A percentile compares a stretch with the other conserved stretches of the same genome.
Evolutionary conservation across 1,140 invertebrate species (phyloP).

Genomic region (Phymastichus coffea): DNA sequence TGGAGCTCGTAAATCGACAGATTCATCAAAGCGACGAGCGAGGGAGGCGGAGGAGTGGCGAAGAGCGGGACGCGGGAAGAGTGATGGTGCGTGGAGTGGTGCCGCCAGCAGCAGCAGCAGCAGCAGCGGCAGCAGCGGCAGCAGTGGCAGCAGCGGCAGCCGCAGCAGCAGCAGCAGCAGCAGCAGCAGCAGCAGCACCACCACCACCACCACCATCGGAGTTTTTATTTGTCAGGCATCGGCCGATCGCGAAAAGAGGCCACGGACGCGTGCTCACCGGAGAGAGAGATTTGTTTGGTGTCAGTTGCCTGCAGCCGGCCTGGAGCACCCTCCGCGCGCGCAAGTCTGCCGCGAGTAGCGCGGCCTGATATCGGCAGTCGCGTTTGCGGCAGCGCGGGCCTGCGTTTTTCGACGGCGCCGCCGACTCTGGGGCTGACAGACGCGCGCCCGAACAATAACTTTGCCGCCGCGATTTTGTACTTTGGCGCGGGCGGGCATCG

Average conservation of each 20-base stretch:
- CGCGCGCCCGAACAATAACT: conserved; percentile 18
- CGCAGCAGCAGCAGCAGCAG: too few species aligned
- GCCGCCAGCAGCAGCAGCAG: too few species aligned
- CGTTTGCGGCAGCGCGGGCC: too few species aligned
- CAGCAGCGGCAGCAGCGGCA: conserved; percentile 34
- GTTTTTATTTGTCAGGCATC: background rate
- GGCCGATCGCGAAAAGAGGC: background rate
- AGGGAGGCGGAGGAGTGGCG: too few species aligned
- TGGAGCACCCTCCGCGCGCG: conserved; percentile 14
- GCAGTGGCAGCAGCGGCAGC: conserved; percentile 33
- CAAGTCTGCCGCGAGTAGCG: conserved; percentile 19
- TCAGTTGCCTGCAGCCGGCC: conserved; percentile 49
- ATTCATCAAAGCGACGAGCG: too few species aligned
- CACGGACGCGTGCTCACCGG: background rate
- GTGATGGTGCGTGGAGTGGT: too few species aligned
- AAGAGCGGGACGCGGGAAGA: too few species aligned
- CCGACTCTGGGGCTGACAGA: conserved; percentile 4
- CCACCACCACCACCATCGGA: conserved; percentile 46
- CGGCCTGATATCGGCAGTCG: conserved; percentile 25
- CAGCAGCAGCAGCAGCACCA: conserved; percentile 49
- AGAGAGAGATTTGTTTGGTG: conserved; percentile 51
- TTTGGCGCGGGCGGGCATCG: background rate
- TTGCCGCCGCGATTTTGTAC: conserved; percentile 17
- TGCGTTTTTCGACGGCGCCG: conserved; percentile 21
- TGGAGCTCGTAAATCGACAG: too few species aligned